These are phyloP conservation scores for Gila orcuttii DNA, from an alignment of 2,113 vertebrate species.

Conservation along the genomic window DNA sequence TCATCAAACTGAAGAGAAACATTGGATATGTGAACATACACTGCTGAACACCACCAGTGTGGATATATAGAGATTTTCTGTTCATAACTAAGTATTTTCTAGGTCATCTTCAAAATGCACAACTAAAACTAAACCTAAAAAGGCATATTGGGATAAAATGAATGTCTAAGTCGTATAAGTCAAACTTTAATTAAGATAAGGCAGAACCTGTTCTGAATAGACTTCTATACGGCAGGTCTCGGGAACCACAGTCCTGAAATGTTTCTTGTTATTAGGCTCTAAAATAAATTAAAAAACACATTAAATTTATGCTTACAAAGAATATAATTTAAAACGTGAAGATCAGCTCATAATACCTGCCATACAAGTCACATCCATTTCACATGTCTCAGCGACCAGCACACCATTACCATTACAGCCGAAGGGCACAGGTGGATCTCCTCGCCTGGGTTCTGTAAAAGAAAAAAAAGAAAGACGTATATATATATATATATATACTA, in stretches of 20 bases:
- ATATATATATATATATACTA: background rate
- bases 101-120: background rate
- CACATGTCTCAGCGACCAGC: conserved; percentile 88
- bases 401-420: conserved; percentile 69
- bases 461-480: too few relatives aligned
- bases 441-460: conserved; percentile 66
- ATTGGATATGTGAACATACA: background rate
- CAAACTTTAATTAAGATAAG: background rate
- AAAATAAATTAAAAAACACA: conserved; percentile 3
- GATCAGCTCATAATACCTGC: conserved; percentile 58
- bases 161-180: background rate
- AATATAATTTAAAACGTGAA: background rate
- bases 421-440: conserved; percentile 62
- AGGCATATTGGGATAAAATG: background rate
- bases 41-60: background rate
- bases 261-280: conserved; percentile 50
- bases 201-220: conserved; percentile 75
- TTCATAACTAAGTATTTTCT: background rate
- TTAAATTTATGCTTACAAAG: background rate
- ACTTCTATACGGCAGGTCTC: conserved; percentile 85
- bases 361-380: conserved; percentile 72
- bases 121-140: background rate
- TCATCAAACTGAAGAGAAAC: background rate
- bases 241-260: conserved; percentile 72
- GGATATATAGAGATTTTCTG: background rate